Evolutionary conservation across 2,113 vertebrate species (phyloP).

Genomic region (Tragelaphus imberbis): DNA sequence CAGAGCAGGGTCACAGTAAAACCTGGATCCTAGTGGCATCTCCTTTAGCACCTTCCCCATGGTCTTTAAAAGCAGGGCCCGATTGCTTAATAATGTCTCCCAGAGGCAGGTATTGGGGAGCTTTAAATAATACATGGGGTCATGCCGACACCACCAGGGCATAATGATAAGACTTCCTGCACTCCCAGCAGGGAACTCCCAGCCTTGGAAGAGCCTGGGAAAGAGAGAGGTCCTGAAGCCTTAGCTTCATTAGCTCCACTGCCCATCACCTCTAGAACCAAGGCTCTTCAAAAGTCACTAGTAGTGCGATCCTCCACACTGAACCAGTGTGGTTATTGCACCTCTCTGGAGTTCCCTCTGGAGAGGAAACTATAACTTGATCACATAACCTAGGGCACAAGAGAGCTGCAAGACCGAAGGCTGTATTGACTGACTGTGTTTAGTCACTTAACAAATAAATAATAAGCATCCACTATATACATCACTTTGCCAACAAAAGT

Average conservation of each 20-base stretch:
- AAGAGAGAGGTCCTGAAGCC: background rate
- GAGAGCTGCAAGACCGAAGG: background rate
- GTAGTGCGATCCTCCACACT: no score
- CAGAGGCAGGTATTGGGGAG: background rate
- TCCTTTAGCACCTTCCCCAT: background rate
- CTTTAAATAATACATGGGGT: no score
- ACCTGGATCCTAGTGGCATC: background rate
- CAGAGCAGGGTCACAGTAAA: background rate
- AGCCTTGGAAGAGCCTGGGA: background rate
- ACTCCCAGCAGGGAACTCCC: background rate
- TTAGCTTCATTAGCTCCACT: background rate
- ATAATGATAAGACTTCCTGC: background rate
- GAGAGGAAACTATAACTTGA: background rate
- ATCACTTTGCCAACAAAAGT: background rate
- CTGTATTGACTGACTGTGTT: background rate
- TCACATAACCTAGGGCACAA: no score
- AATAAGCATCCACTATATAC: background rate
- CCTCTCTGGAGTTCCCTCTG: background rate
- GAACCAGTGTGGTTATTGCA: background rate
- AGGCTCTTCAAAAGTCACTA: background rate
- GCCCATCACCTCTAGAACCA: background rate
- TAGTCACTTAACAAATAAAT: background rate
- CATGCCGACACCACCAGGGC: background rate
- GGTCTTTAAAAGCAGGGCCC: background rate
- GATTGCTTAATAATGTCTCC: background rate